Base-by-base conservation (phyloP, 2,888 invertebrate genomes). In the Pseudanteris insignis region DNA sequence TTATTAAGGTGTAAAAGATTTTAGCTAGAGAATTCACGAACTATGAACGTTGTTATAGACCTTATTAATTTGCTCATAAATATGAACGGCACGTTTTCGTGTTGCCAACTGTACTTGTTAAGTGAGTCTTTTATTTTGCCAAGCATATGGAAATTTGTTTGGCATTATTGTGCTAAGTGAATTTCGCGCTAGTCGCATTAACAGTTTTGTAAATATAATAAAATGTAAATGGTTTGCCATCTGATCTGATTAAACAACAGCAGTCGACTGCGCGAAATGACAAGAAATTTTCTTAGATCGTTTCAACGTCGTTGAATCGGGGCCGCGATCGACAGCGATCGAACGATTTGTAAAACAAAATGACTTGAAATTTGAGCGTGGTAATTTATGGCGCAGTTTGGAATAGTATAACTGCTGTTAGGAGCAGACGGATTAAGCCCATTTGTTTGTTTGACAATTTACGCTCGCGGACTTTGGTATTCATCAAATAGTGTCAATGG, bases 401-500 rank as follows among this genome's bases (percentile, higher is more conserved):
- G 46, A 54, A 54, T 46, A 46, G 33, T 40, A 40, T 51, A 51
- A 51, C 43, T 28, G 44, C 54, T 54, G 44, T 54, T 54, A 47
- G 55, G 41, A 55, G 34, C 55, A 47, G 41, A 55, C 36, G 55
- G 55, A 47, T 47, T 41, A 47, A 41, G 41, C 28, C 40, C 33
- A 46, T 55, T 55, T 55, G 29, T 47, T 55, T 55, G 55, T 38
- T 34, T 47, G 30, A 38, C 24, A 55, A 41, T 47, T 41, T 47
- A 47, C 13, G 47, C 30, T 40, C 41, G 8, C 24, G 26, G 13
- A 38, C 37, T 41, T 26, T 2, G 33, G 37, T 10, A 26, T 44
- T 38, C 32, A 38, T 44, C 37, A 53, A 44, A 44, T 32, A 38
- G 18, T 28, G 44, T 38, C 36, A 37, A 40, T 38, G 26, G 26